These are phyloP conservation scores for Spermophilus dauricus DNA, from an alignment of 2,113 vertebrate genomes.

Conservation along the genomic window DNA sequence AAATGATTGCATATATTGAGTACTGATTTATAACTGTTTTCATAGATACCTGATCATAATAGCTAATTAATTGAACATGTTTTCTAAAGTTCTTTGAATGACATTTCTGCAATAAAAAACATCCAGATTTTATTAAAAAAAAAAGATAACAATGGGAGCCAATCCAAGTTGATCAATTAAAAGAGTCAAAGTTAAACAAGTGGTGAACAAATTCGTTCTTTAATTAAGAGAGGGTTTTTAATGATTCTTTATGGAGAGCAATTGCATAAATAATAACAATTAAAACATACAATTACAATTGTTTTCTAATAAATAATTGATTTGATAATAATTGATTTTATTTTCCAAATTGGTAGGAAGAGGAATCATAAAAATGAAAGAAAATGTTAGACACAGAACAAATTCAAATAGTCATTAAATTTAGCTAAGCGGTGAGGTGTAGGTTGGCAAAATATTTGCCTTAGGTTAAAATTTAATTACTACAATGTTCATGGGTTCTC, in stretches of 20 bases:
- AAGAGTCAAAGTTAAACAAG: neutral
- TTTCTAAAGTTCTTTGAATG: constrained; percentile 62
- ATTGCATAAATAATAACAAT: neutral
- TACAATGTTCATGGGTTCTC: neutral
- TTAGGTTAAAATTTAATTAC: neutral
- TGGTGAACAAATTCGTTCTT: neutral
- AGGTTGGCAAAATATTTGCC: neutral
- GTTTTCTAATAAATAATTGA: neutral
- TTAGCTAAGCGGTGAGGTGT: neutral
- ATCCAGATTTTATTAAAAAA: neutral
- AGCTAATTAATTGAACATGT: constrained; percentile 52
- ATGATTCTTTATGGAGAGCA: neutral
- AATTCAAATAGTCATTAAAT: neutral
- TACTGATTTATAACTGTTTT: constrained; percentile 45
- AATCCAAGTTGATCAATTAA: neutral
- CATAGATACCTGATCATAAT: constrained; percentile 63
- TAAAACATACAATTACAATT: neutral
- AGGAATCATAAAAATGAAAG: neutral
- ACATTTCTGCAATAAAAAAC: constrained; percentile 56
- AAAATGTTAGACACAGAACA: neutral
- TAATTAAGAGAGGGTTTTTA: neutral
- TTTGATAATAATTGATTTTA: neutral
- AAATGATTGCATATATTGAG: constrained; percentile 45
- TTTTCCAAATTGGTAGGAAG: neutral
- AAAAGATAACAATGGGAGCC: neutral